Evolutionary conservation across 2,888 invertebrate genomes (phyloP).

Genomic region (Parascotia fuliginaria): DNA sequence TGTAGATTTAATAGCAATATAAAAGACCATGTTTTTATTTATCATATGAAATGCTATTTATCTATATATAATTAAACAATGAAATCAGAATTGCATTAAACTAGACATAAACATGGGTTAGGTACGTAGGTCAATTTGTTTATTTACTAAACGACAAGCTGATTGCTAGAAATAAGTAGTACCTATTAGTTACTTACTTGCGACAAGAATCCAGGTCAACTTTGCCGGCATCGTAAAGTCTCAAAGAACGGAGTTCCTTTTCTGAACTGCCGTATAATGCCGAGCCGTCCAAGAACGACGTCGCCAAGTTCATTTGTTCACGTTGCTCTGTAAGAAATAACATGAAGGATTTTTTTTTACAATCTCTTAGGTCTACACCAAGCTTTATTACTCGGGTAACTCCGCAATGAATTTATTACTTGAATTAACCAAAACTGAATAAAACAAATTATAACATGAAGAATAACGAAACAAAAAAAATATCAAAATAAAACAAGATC

Average conservation of each 20-base stretch:
- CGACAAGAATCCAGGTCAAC: slow-evolving; percentile 89
- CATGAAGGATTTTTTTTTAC: too few relatives aligned
- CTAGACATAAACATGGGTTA: background rate
- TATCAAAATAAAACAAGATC: slow-evolving; percentile 2
- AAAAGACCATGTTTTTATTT: too few relatives aligned
- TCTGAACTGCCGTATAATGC: slow-evolving; percentile 92
- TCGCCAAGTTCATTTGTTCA: slow-evolving; percentile 94
- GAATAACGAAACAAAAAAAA: slow-evolving; percentile 5
- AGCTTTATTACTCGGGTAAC: too few relatives aligned
- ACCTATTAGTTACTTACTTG: slow-evolving; percentile 66
- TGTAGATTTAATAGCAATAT: too few relatives aligned
- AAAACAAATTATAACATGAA: background rate
- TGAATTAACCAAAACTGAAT: too few relatives aligned
- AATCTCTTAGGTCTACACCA: too few relatives aligned
- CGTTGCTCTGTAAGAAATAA: slow-evolving; percentile 83
- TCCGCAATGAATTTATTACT: too few relatives aligned
- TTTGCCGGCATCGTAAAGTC: slow-evolving; percentile 90
- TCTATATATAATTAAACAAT: too few relatives aligned
- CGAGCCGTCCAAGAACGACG: slow-evolving; percentile 93
- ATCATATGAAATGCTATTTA: too few relatives aligned
- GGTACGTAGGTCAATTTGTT: background rate
- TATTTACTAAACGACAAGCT: background rate
- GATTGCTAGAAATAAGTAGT: background rate
- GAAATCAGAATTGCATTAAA: background rate
- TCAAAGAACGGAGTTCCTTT: slow-evolving; percentile 88